These are phyloP conservation scores for Hetaerina americana DNA, from an alignment of 1,140 invertebrate genomes.

Conservation along the genomic window DNA sequence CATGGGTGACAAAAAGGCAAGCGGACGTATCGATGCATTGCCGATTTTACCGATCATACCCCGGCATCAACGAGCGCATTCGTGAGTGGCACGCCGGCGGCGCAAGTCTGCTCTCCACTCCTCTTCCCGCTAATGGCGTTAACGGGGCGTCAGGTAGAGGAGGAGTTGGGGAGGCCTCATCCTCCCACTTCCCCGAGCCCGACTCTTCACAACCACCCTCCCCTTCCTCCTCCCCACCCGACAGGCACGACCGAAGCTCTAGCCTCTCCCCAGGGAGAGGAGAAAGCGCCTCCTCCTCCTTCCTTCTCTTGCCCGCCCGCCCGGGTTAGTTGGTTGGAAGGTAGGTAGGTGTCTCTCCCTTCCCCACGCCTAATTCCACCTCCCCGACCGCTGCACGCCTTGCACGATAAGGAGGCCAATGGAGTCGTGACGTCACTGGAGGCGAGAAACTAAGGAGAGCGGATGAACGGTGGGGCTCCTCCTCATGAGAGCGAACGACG, in stretches of 20 bases:
- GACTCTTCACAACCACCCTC: too few species aligned
- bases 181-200: background rate
- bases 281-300: background rate
- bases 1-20: too few species aligned
- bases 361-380: background rate
- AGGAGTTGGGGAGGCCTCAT: background rate
- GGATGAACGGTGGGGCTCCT: background rate
- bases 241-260: too few species aligned
- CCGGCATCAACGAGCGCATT: too few species aligned
- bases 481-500: too few species aligned
- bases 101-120: too few species aligned
- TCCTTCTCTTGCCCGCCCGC: background rate
- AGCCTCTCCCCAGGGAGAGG: background rate
- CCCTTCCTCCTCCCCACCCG: too few species aligned
- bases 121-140: background rate
- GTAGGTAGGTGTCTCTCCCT: too few species aligned
- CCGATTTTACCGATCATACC: too few species aligned
- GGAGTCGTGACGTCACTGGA: background rate
- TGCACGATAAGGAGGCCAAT: background rate
- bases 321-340: too few species aligned
- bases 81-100: too few species aligned
- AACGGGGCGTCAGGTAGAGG: background rate
- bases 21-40: too few species aligned
- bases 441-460: background rate
- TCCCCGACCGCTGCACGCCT: background rate